Percentiles rank a stretch among this genome's conserved stretches.
These are phyloP conservation scores for Ceratina calcarata DNA, from an alignment of 1,140 invertebrate genomes.

Conservation along the genomic window DNA sequence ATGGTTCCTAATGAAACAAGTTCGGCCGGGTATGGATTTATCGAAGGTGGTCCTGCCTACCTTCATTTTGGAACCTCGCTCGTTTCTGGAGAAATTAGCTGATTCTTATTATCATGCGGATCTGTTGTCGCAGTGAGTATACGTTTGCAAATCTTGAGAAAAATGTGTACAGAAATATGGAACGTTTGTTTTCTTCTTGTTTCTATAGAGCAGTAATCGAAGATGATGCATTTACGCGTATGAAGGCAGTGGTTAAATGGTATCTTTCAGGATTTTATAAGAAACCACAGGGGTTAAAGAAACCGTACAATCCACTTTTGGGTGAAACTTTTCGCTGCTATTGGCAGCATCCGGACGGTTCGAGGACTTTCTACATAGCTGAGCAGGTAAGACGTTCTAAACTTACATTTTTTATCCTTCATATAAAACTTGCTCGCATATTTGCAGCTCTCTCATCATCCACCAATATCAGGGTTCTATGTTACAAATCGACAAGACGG, in stretches of 20 bases:
- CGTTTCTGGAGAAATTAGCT: conserved; percentile 95
- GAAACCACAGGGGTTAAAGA: conserved; percentile 95
- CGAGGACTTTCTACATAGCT: conserved; percentile 94
- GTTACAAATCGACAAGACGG: conserved; percentile 97
- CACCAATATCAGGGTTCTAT: conserved; percentile 96
- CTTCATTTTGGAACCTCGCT: conserved; percentile 94
- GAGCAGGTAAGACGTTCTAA: conserved; percentile 86
- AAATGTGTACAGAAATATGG: background rate
- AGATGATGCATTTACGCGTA: conserved; percentile 94
- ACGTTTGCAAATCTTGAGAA: background rate
- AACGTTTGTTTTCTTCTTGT: conserved; percentile 36
- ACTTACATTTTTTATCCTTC: background rate
- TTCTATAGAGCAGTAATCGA: conserved; percentile 88
- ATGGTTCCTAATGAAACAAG: conserved; percentile 96
- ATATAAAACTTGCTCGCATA: background rate
- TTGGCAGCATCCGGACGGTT: conserved; percentile 92
- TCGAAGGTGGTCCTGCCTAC: conserved; percentile 96
- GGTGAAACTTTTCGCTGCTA: conserved; percentile 96
- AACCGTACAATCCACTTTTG: conserved; percentile 96
- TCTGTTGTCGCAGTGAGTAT: conserved; percentile 90
- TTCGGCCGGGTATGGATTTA: conserved; percentile 97
- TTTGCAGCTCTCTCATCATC: conserved; percentile 94
- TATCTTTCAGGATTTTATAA: conserved; percentile 94
- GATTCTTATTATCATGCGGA: conserved; percentile 97
- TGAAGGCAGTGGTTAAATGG: conserved; percentile 94